phyloP scores from a whole-genome alignment of 2,113 vertebrate species.

The Anser cygnoides region DNA sequence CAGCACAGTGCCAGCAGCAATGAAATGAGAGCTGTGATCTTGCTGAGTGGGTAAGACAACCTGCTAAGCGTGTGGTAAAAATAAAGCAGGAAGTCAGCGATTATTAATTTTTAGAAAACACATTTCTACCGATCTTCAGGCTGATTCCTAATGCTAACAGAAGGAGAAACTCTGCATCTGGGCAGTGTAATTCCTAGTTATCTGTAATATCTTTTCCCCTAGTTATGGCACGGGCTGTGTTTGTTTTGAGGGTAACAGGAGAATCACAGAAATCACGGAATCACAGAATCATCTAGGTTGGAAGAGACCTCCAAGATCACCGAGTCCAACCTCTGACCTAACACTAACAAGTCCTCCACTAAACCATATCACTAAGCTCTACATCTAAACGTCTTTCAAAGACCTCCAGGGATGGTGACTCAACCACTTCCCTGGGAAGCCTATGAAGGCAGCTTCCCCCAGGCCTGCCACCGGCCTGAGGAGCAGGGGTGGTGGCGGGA shows the following conservation, averaged over 20 bases:
- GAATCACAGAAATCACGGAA: too few relatives aligned
- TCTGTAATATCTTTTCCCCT: not conserved
- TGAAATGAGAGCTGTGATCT: constrained; percentile 16
- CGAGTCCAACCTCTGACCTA: too few relatives aligned
- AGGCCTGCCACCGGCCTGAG: constrained; percentile 34
- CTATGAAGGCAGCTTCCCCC: constrained; percentile 18
- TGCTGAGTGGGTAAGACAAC: not conserved
- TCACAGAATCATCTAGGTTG: too few relatives aligned
- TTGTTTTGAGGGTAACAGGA: not conserved
- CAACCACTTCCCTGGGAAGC: too few relatives aligned
- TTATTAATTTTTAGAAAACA: constrained; percentile 41
- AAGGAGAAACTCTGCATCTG: not conserved
- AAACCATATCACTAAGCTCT: too few relatives aligned
- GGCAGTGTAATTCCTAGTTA: not conserved
- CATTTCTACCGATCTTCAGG: not conserved
- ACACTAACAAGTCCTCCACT: too few relatives aligned
- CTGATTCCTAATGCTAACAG: not conserved
- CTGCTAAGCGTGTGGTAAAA: constrained; percentile 24
- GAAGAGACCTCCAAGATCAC: too few relatives aligned
- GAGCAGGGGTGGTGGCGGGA: not conserved
- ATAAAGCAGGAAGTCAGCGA: constrained; percentile 28
- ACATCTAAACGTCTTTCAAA: too few relatives aligned
- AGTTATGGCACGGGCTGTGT: not conserved
- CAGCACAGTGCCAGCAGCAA: constrained; percentile 17
- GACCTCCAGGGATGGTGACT: too few relatives aligned